These are phyloP conservation scores for Sialis fuliginosa DNA, from an alignment of 2,888 invertebrate species.

Conservation along the genomic window DNA sequence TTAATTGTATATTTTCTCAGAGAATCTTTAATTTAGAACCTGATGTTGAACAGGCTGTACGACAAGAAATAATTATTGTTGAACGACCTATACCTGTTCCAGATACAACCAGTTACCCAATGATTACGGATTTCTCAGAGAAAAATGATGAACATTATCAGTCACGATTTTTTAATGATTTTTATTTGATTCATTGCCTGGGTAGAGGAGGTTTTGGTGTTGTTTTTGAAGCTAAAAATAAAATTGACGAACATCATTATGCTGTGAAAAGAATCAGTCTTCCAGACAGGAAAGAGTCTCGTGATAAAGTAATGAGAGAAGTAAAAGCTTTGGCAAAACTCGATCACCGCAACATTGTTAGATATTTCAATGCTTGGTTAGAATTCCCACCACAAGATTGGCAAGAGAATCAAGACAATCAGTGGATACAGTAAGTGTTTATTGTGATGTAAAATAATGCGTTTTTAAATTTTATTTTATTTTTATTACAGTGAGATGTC, in stretches of 20 bases:
- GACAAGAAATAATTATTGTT: slow-evolving; percentile 23
- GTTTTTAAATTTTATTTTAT: background rate
- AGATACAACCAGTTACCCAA: slow-evolving; percentile 1
- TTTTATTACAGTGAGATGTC: too few species aligned
- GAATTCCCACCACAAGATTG: slow-evolving; percentile 81
- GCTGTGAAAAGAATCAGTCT: slow-evolving; percentile 88
- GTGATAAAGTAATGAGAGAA: slow-evolving; percentile 82
- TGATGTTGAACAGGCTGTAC: background rate
- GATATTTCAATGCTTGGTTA: slow-evolving; percentile 92
- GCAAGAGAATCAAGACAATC: slow-evolving; percentile 29
- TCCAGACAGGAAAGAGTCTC: slow-evolving; percentile 60
- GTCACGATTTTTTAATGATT: slow-evolving; percentile 68
- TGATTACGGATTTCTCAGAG: background rate
- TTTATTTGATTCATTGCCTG: slow-evolving; percentile 61
- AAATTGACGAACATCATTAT: slow-evolving; percentile 84
- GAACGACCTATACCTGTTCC: slow-evolving; percentile 21
- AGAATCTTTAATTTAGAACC: slow-evolving; percentile 2
- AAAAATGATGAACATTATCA: slow-evolving; percentile 18
- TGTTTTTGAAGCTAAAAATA: slow-evolving; percentile 87
- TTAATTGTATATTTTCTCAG: slow-evolving; percentile 46
- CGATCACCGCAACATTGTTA: slow-evolving; percentile 88
- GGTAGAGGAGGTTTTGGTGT: slow-evolving; percentile 92
- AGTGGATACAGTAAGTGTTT: too few species aligned
- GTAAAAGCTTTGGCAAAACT: slow-evolving; percentile 87
- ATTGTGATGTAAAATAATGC: slow-evolving; percentile 22